Base-by-base conservation (phyloP, 2,888 invertebrate genomes). In the Hylaea fasciaria region DNA sequence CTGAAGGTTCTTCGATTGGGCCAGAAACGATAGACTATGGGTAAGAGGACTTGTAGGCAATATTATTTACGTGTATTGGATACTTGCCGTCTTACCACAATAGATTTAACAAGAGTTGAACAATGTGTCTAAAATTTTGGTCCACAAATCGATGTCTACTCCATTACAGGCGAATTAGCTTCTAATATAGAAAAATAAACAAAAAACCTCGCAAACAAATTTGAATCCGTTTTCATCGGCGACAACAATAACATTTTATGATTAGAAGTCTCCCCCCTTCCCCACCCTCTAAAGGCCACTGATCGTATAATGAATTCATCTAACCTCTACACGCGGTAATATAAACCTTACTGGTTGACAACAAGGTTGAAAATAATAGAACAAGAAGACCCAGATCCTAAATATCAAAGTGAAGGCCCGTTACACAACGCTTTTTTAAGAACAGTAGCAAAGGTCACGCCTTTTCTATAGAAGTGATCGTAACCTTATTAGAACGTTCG, bases 401-500 rank as follows among this genome's bases (percentile, higher is more conserved):
- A 58, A 69, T 60, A 68, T 65, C 65, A 48, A 51, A 56, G 56
- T 32, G 41, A 55, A 62, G 52, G 52, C 17, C 12, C 45, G 14
- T 58, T 49, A 40, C 40, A 44, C 54, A 49, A 49, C 45, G 44
- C n/a, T 40, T 32, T 53, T 48, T 2, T 17, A 29, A n/a, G 13
- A n/a, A 1, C 61, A 61, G 61, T 82, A 79, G 80, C 75, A 79
- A 80, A 78, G 81, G 56, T 61, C 52, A 13, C 7, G 13, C 35
- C 13, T 49, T 48, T 13, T 78, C 74, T 69, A 74, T 62, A 64
- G 64, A 29, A 39, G 35, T 13, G 28, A 46, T 1, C 11, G 49
- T 35, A 46, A 41, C 16, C 4, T 35, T 22, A 17, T 28, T 39
- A 51, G 0, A 45, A 13, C 1, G 10, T 29, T 45, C 43, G 22